Evolutionary conservation across 2,797 vertebrate species (phyloP), one percentile per base, ranked within the genome.

Genomic region (Sciurus carolinensis): DNA sequence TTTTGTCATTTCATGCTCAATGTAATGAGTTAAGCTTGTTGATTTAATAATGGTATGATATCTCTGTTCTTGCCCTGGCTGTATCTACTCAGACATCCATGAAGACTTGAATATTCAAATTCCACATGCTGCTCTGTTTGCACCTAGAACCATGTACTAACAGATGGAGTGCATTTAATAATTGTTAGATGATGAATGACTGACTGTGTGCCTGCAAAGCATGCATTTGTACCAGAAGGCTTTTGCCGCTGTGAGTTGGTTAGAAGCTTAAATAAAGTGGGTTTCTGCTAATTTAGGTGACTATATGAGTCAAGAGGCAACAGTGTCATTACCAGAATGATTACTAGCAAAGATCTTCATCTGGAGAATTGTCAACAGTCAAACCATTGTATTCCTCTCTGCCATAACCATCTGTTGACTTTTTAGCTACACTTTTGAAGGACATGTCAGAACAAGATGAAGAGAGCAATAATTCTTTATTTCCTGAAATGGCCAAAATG

Each of bases 321-420:
- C 86, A 85, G 42, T 88, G 54, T 30, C 24, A 90, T 94, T 87
- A 95, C 59, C 64, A 77, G 92, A 79, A 87, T 93, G 36, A 92
- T 76, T 26, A 71, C 71, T 85, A 95, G 66, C 93, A 93, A 96
- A 96, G n/a, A 82, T 79, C 26, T 95, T 96, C 15, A 54, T 82
- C 44, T 52, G n/a, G 73, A 91, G 39, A 95, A 88, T 92, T 95
- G 30, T 92, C 80, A 96, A 77, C 28, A 95, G 52, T 14, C 66
- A 95, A 94, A 91, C 24, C 64, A 71, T 33, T 94, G 28, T 36
- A 86, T 14, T 95, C 5, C 79, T 86, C 14, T 97, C 75, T 94
- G 28, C 79, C 73, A 95, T 44, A 93, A 9, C 17, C 73, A 80
- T 95, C 67, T 94, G 54, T 62, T 97, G 52, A 92, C 33, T 72